Percentiles rank a stretch among this genome's conserved stretches.
Conservation (phyloP, 2,888 invertebrate species). For the Bursaphelenchus okinawaensis region DNA sequence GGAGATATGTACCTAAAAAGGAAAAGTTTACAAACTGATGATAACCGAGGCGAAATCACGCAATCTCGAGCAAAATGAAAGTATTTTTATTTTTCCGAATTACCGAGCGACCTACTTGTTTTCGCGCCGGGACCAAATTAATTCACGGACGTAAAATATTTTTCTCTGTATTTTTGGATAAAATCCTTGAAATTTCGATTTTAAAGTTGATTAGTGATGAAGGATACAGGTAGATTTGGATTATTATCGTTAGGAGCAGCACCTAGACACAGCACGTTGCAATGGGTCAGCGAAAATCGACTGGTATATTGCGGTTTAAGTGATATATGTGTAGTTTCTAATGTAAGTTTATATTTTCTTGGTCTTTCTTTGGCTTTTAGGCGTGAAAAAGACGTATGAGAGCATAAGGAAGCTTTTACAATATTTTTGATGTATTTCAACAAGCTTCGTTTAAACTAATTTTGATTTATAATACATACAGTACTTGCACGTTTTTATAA, state of each 20-base stretch:
- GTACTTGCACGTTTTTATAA: too few relatives aligned
- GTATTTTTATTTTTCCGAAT: too few relatives aligned
- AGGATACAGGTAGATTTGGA: not conserved
- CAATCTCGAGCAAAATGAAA: not conserved
- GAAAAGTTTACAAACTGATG: not conserved
- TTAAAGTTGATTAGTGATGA: not conserved
- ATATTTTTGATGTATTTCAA: too few relatives aligned
- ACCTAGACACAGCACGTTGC: not conserved
- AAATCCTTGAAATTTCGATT: not conserved
- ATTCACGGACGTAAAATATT: not conserved
- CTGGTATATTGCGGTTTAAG: conserved; percentile 5
- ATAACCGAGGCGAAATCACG: not conserved
- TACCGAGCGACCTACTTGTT: not conserved
- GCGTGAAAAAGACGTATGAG: too few relatives aligned
- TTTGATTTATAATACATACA: too few relatives aligned
- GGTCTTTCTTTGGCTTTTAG: too few relatives aligned
- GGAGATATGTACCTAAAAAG: not conserved
- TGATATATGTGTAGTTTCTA: conserved; percentile 4
- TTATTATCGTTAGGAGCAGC: not conserved
- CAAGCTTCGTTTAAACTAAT: too few relatives aligned
- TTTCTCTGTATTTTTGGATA: not conserved
- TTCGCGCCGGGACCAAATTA: not conserved
- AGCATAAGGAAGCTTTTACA: too few relatives aligned
- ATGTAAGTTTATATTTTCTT: conserved; percentile 1
- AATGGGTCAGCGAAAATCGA: conserved; percentile 8